Base-by-base conservation (phyloP, 1,140 invertebrate genomes). In the Drosophila lini region DNA sequence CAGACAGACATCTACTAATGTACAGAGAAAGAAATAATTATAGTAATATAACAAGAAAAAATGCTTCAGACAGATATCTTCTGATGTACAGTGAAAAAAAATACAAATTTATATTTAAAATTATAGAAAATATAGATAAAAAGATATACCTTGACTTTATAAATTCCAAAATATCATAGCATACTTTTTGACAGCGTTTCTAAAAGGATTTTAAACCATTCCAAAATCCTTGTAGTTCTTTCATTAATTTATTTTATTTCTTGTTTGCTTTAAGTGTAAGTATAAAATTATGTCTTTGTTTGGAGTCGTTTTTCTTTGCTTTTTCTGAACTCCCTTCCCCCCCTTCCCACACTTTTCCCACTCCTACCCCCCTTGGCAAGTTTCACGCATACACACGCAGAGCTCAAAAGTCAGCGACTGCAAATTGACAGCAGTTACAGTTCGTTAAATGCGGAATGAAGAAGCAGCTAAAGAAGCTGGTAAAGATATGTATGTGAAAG, bases 391-490 rank as follows among this genome's bases (percentile, higher is more conserved):
- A 28, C 45, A 55, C 42, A 60, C 41, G 68, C 25, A 44, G 48
- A 80, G 82, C 82, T 86, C 83, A 86, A 86, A 88, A 86, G 82
- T 89, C 81, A 83, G 84, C 80, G 80, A 89, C 84, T 89, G 80
- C 81, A 89, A 89, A 89, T 89, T 89, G 84, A 89, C 85, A 90
- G 84, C 84, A 89, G 84, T 89, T 89, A 89, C 84, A 89, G 84
- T 89, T 89, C 84, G 84, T 89, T 89, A 89, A 89, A 89, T 89
- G 78, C 78, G 74, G 71, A 76, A 58, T 70, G 65, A 53, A 81
- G 59, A 69, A 45, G 60, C 34, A 78, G 60, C 64, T 34, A 57
- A 40, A 47, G 63, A 28, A 36, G 42, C 34, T 53, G 41, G 19
- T 40, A 42, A 16, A 38, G 50, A 60, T 56, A 60, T 67, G 47